Evolutionary conservation across 2,797 vertebrate genomes (phyloP).

Genomic region (Corythornis leucogaster): DNA sequence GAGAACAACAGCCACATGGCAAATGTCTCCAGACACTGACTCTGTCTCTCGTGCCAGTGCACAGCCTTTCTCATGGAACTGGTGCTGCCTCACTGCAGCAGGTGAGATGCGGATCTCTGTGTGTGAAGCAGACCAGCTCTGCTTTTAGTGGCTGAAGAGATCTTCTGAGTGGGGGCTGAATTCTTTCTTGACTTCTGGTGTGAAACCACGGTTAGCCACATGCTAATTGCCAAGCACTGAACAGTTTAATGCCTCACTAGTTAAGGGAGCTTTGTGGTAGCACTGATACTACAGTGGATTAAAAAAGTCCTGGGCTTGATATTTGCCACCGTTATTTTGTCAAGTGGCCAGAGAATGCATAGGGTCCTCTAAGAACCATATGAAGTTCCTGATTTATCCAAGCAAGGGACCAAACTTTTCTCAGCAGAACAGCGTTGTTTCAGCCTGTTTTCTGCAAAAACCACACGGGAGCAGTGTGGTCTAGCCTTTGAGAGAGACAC

Average conservation of each 20-base stretch:
- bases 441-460: constrained; percentile 55
- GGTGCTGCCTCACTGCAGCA: background rate
- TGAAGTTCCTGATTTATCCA: background rate
- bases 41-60: fast-evolving
- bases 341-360: background rate
- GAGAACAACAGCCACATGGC: background rate
- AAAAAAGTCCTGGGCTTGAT: background rate
- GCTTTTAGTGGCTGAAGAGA: background rate
- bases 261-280: background rate
- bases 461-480: constrained; percentile 95
- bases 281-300: background rate
- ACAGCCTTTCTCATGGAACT: background rate
- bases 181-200: background rate
- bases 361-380: background rate
- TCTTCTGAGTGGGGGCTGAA: background rate
- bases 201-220: fast-evolving
- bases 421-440: background rate
- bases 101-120: fast-evolving
- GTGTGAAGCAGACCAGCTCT: background rate
- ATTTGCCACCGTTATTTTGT: background rate
- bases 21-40: background rate
- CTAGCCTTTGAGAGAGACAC: constrained; percentile 77
- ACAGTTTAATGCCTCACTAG: background rate
- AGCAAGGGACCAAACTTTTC: background rate
- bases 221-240: background rate